A percentile compares a stretch with the other conserved stretches of the same genome.
phyloP scores from a whole-genome alignment of 2,797 vertebrate genomes.

The Poeciliopsis gracilis region DNA sequence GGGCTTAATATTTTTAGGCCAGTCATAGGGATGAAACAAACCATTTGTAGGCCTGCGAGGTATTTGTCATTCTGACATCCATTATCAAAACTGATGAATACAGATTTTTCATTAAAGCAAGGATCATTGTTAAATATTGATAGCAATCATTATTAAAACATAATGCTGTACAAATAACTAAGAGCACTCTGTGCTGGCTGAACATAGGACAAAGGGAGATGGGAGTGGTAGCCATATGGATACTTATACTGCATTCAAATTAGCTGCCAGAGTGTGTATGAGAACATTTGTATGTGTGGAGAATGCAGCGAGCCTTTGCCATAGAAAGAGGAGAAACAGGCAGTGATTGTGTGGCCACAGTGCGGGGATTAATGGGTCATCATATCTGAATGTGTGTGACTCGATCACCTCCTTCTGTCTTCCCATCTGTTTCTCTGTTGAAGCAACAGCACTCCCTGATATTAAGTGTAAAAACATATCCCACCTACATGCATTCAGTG shows the following conservation, averaged over 20 bases:
- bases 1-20: background rate
- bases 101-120: slow-evolving; percentile 1
- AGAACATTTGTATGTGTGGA: slow-evolving; percentile 19
- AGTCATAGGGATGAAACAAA: background rate
- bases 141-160: slow-evolving; percentile 11
- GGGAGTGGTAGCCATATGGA: slow-evolving; percentile 51
- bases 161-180: slow-evolving; percentile 38
- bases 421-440: slow-evolving; percentile 23
- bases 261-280: slow-evolving; percentile 36
- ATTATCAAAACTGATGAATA: background rate
- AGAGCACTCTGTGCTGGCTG: slow-evolving; percentile 9
- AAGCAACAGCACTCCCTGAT: slow-evolving; percentile 14
- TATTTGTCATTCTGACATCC: background rate
- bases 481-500: slow-evolving; percentile 1
- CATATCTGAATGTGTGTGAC: slow-evolving; percentile 43
- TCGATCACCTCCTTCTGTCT: slow-evolving; percentile 16
- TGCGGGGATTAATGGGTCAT: slow-evolving; percentile 61
- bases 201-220: slow-evolving; percentile 40
- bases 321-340: slow-evolving; percentile 31
- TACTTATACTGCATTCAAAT: slow-evolving; percentile 61
- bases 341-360: slow-evolving; percentile 48
- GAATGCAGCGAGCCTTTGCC: slow-evolving; percentile 36
- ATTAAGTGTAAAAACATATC: slow-evolving; percentile 14
- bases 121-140: background rate
- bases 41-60: background rate